Base-by-base conservation (phyloP, 2,888 invertebrate genomes). In the Azorinus chamasolen region DNA sequence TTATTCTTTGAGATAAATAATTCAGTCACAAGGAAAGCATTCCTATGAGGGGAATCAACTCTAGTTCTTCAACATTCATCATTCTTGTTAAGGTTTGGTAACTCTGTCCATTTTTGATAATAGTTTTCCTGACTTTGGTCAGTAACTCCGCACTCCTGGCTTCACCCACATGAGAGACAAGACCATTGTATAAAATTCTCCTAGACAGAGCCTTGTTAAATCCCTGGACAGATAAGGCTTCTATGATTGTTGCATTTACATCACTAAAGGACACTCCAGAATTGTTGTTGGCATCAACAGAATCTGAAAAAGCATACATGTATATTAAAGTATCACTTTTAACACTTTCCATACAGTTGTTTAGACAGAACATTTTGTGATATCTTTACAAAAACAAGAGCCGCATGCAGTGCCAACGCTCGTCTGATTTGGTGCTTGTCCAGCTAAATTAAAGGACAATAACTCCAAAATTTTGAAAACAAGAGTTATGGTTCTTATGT, bases 181-280 rank as follows among this genome's bases (percentile, higher is more conserved):
- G 27, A 20, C 53, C 55, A 57, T 66, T 48, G 39, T 43, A 24
- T n/a, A 76, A 24, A 6, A 76, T 76, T 2, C 27, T 61, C 18
- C 37, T 55, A 14, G 76, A 53, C 5, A 66, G 45, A 22, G 55
- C 25, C 20, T 24, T 27, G 25, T 71, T 62, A 43, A 48, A 39
- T 27, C 53, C 62, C 18, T 18, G 24, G 10, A 66, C 62, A n/a
- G 76, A 76, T 25, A 69, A n/a, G 10, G 71, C 76, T 20, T 62
- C 51, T 1, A 71, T 24, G 8, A 71, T 50, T 0, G 48, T 32
- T 10, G 53, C 41, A 43, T 71, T 76, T 6, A 76, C 22, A 45
- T 62, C 62, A 45, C 5, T n/a, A 5, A n/a, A 5, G 4, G 6
- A 10, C 6, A 32, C 37, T 12, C 12, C 32, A 25, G 32, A 12